phyloP scores from a whole-genome alignment of 2,113 vertebrate genomes.

The Nesoenas mayeri region DNA sequence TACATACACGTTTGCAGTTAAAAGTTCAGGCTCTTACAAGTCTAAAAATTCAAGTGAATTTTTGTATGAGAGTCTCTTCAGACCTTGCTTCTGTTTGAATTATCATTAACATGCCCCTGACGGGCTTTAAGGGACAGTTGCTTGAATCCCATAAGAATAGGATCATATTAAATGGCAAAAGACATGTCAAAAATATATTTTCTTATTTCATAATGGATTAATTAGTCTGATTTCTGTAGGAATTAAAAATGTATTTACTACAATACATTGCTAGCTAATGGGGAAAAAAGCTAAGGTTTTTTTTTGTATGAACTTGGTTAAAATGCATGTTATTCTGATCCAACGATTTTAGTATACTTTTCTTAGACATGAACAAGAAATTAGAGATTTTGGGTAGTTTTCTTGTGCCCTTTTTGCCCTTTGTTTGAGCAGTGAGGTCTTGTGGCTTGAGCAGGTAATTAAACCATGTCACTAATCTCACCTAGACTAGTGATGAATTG shows the following conservation, averaged over 20 bases:
- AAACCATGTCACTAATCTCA: background rate
- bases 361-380: background rate
- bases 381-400: background rate
- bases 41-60: constrained; percentile 2
- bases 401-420: background rate
- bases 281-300: background rate
- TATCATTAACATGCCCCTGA: constrained; percentile 32
- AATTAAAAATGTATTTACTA: background rate
- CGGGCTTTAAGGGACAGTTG: constrained; percentile 50
- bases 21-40: background rate
- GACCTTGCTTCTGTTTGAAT: background rate
- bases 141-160: background rate
- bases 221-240: background rate
- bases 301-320: background rate
- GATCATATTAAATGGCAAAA: constrained; percentile 31
- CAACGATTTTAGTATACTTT: background rate
- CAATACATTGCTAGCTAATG: background rate
- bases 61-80: background rate
- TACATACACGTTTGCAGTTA: background rate
- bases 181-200: constrained; percentile 1
- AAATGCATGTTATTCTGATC: background rate
- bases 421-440: background rate
- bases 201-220: constrained; percentile 1
- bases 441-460: background rate
- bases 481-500: background rate